phyloP scores from a whole-genome alignment of 2,113 vertebrate genomes.

The Aspidoscelis tigris region DNA sequence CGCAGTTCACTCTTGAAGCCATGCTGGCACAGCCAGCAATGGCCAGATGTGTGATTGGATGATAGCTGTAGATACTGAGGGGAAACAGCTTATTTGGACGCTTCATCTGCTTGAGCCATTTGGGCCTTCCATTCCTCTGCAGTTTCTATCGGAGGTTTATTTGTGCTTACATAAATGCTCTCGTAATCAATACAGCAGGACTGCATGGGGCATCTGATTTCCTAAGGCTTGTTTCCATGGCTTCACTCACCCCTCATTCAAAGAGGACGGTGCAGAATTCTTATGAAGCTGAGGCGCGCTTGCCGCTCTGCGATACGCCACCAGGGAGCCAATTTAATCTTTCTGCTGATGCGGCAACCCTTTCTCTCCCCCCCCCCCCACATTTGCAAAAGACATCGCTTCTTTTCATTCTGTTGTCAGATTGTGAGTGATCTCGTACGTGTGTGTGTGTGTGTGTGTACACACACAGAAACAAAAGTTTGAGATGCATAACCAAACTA shows the following conservation, averaged over 20 bases:
- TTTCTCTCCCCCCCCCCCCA: conserved; percentile 5
- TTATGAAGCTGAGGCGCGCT: conserved; percentile 32
- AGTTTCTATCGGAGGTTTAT: not conserved
- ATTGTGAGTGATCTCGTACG: conserved; percentile 29
- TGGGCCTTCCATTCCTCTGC: not conserved
- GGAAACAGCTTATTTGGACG: not conserved
- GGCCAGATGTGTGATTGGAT: not conserved
- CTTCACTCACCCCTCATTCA: not conserved
- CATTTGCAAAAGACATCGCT: conserved; percentile 22
- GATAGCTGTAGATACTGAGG: too few relatives aligned
- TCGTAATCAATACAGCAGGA: not conserved
- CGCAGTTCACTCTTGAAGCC: not conserved
- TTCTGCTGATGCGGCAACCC: conserved; percentile 60
- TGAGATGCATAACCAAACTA: conserved; percentile 15
- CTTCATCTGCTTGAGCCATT: not conserved
- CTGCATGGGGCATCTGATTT: not conserved
- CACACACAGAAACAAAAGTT: conserved; percentile 18
- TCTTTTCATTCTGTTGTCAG: conserved; percentile 41
- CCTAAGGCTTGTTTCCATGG: not conserved
- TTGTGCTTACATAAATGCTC: not conserved
- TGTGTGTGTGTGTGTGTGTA: conserved; percentile 42
- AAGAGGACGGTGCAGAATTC: not conserved
- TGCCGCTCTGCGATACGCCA: conserved; percentile 30
- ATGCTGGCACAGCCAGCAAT: not conserved
- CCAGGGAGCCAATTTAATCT: conserved; percentile 54